Percentiles rank a stretch among this genome's conserved stretches.
phyloP scores from a whole-genome alignment of 2,797 vertebrate species.

The Platyrinchus mystaceus region DNA sequence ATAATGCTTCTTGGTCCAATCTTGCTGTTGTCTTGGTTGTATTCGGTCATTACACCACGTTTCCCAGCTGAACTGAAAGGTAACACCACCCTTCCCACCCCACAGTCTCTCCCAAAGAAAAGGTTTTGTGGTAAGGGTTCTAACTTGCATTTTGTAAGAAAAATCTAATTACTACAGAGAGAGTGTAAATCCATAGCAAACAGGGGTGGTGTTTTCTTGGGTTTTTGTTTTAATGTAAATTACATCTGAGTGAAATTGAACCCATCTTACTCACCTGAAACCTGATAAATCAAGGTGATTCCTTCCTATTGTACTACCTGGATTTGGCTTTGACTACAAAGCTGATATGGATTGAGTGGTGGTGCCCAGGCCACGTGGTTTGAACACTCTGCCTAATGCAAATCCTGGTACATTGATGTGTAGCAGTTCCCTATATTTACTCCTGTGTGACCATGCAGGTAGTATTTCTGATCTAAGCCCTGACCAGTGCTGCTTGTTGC shows the following conservation, averaged over 20 bases:
- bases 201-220: accelerated
- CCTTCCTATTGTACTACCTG: not conserved
- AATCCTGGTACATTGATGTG: not conserved
- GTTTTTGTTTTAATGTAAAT: not conserved
- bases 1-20: not conserved
- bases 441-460: not conserved
- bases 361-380: not conserved
- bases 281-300: not conserved
- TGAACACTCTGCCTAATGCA: not conserved
- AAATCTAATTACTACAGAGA: not conserved
- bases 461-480: not conserved
- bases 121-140: not conserved
- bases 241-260: not conserved
- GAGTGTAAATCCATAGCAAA: not conserved
- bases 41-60: not conserved
- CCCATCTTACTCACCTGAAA: not conserved
- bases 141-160: not conserved
- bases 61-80: not conserved
- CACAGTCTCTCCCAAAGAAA: not conserved
- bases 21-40: not conserved
- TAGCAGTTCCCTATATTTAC: not conserved
- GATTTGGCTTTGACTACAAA: not conserved
- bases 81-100: not conserved
- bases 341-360: not conserved
- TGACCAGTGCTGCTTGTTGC: not conserved